Base-by-base conservation (phyloP, 2,888 invertebrate species). In the Conchocele bisecta region DNA sequence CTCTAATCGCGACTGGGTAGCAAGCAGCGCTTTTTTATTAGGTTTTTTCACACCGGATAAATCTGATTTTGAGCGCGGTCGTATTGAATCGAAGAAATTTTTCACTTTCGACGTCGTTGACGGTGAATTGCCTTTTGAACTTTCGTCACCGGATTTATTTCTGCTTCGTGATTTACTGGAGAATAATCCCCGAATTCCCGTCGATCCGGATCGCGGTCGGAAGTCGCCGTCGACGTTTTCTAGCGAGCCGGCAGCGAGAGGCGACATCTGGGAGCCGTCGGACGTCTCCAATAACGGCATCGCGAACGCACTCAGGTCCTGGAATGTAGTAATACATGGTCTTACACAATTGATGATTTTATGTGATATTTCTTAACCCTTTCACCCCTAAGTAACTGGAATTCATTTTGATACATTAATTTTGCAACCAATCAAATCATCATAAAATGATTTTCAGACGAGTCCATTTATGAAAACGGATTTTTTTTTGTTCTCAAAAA, bases 291-390 rank as follows among this genome's bases (percentile, higher is more conserved):
- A 74, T 29, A 87, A 73, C 3, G 87, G 88, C 89, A 90, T 89
- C 24, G 89, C 89, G 77, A 89, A 89, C 63, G 89, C 86, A 81
- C 89, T 89, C 60, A 90, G 78, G 64, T 90, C 90, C 89, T 90
- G 86, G 51, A 63, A 73, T 50, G n/a, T n/a, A n/a, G n/a, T n/a
- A n/a, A n/a, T n/a, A n/a, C n/a, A n/a, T n/a, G n/a, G n/a, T n/a
- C n/a, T n/a, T n/a, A n/a, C n/a, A n/a, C n/a, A n/a, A n/a, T n/a
- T n/a, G n/a, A n/a, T n/a, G n/a, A n/a, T n/a, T n/a, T n/a, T n/a
- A n/a, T n/a, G n/a, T n/a, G n/a, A n/a, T n/a, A n/a, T n/a, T n/a
- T n/a, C n/a, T n/a, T n/a, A n/a, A n/a, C n/a, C n/a, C n/a, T n/a
- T n/a, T n/a, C n/a, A n/a, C n/a, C n/a, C n/a, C n/a, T n/a, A n/a